A percentile compares a stretch with the other conserved stretches of the same genome.
phyloP scores from a whole-genome alignment of 1,140 invertebrate genomes.

The Tribolium madens region DNA sequence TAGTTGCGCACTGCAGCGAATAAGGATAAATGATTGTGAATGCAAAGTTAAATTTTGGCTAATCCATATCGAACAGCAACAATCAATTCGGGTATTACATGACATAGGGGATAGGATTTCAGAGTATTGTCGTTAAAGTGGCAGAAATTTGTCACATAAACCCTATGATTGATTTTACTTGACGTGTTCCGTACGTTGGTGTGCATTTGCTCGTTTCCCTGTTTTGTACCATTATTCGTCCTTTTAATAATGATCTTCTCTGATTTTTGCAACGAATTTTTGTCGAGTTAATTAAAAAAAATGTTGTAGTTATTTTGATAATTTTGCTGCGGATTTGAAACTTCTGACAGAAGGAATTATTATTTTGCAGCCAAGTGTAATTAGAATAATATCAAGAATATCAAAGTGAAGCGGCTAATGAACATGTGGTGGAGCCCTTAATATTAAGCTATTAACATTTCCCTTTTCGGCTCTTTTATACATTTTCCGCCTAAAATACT shows the following conservation, averaged over 20 bases:
- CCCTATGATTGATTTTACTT: constrained; percentile 48
- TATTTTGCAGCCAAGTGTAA: constrained; percentile 18
- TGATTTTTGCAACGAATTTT: neutral
- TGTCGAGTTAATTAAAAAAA: neutral
- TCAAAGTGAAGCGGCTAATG: constrained; percentile 30
- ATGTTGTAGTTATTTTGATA: neutral
- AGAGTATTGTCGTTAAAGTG: constrained; percentile 47
- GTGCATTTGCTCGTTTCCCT: constrained; percentile 1
- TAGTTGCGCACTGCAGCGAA: neutral
- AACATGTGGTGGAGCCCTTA: constrained; percentile 31
- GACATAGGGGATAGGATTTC: constrained; percentile 43
- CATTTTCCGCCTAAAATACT: constrained; percentile 32
- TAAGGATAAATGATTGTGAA: constrained; percentile 19
- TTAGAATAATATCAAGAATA: constrained; percentile 38
- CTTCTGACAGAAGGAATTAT: neutral
- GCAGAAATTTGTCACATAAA: constrained; percentile 48
- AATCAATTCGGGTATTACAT: constrained; percentile 47
- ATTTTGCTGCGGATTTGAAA: constrained; percentile 5
- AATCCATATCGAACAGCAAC: constrained; percentile 45
- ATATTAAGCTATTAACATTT: constrained; percentile 26
- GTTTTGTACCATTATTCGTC: constrained; percentile 4
- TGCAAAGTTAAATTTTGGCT: constrained; percentile 39
- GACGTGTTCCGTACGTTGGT: constrained; percentile 35
- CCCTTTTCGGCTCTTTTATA: constrained; percentile 27
- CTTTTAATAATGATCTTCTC: constrained; percentile 3